Evolutionary conservation across 2,888 invertebrate species (phyloP).

Genomic region (Ennomos erosarius): DNA sequence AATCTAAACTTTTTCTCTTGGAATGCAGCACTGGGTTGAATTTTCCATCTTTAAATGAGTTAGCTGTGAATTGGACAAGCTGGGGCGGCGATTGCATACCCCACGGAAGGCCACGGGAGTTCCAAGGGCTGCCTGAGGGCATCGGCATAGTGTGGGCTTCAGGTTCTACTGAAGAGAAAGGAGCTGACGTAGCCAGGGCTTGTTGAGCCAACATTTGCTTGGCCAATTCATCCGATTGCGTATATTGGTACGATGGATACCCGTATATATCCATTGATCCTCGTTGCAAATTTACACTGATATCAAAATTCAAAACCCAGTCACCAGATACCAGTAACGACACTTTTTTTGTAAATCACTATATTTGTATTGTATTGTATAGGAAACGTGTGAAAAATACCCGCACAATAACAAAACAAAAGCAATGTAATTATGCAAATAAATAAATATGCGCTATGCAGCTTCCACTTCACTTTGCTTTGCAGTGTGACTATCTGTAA

Average conservation of each 20-base stretch:
- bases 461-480: too few species aligned
- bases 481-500: too few species aligned
- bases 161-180: slow-evolving; percentile 52
- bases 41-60: slow-evolving; percentile 52
- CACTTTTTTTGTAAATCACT: too few species aligned
- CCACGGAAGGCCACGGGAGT: slow-evolving; percentile 83
- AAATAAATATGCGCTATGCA: too few species aligned
- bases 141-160: slow-evolving; percentile 70
- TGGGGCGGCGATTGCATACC: slow-evolving; percentile 73
- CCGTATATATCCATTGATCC: slow-evolving; percentile 77
- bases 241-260: slow-evolving; percentile 65
- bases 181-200: slow-evolving; percentile 58
- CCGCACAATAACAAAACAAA: too few species aligned
- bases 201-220: slow-evolving; percentile 76
- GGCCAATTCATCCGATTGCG: slow-evolving; percentile 69
- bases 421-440: too few species aligned
- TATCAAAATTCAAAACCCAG: not conserved
- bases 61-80: slow-evolving; percentile 79
- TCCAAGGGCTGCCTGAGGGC: slow-evolving; percentile 80
- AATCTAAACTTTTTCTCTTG: slow-evolving; percentile 76
- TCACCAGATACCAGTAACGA: not conserved
- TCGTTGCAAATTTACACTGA: slow-evolving; percentile 14
- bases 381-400: too few species aligned
- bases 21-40: slow-evolving; percentile 60
- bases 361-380: too few species aligned